Percentiles rank a stretch among this genome's conserved stretches.
phyloP scores from a whole-genome alignment of 2,113 vertebrate genomes.

The Motacilla alba region DNA sequence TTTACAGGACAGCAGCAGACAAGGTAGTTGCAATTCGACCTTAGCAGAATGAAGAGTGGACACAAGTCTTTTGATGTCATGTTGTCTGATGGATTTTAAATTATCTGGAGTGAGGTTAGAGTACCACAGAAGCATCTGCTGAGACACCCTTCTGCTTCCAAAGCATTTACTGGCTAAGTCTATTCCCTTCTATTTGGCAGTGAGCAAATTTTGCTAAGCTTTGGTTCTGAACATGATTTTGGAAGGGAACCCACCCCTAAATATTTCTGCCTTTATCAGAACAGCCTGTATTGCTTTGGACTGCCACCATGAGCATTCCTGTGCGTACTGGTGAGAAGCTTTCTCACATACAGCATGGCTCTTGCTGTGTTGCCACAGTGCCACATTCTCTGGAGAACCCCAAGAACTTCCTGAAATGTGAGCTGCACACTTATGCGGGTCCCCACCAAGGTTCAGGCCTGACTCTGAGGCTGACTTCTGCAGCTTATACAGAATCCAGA shows the following conservation, averaged over 20 bases:
- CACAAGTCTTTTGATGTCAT: not conserved
- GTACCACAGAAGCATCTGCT: not conserved
- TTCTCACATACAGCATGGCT: not conserved
- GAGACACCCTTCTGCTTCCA: not conserved
- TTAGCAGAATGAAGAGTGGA: not conserved
- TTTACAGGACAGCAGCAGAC: not conserved
- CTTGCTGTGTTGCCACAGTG: not conserved
- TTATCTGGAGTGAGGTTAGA: not conserved
- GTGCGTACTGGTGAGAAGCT: not conserved
- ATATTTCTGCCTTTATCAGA: not conserved
- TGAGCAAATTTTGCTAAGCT: not conserved
- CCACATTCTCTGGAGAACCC: not conserved
- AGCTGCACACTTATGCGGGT: not conserved
- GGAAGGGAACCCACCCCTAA: not conserved
- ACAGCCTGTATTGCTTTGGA: not conserved
- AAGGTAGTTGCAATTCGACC: not conserved
- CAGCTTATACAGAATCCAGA: not conserved
- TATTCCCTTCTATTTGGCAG: not conserved
- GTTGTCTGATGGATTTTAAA: constrained; percentile 25
- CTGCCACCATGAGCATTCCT: not conserved
- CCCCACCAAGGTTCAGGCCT: not conserved
- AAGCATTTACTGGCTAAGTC: not conserved
- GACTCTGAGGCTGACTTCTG: not conserved
- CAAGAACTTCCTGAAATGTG: not conserved
- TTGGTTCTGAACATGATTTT: not conserved